These are phyloP conservation scores for Cryptocephalus moraei DNA, from an alignment of 2,888 invertebrate genomes.

Conservation along the genomic window DNA sequence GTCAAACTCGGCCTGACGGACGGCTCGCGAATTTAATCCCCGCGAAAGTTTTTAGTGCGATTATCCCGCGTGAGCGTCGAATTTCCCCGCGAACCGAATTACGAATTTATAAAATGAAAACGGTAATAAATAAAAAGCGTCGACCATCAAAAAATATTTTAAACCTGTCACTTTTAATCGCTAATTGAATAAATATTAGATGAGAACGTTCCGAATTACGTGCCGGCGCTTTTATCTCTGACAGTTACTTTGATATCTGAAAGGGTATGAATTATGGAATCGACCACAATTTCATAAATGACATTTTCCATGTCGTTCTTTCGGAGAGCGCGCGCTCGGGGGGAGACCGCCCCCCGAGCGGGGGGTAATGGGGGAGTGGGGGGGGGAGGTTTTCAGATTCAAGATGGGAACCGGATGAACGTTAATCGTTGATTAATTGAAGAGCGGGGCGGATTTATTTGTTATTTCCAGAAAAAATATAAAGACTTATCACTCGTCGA, in stretches of 20 bases:
- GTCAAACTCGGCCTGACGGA: too few relatives aligned
- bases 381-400: neutral
- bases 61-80: neutral
- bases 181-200: conserved; percentile 23
- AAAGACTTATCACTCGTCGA: too few relatives aligned
- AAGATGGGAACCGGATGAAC: too few relatives aligned
- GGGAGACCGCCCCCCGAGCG: neutral
- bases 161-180: conserved; percentile 12
- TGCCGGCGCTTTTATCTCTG: conserved; percentile 20
- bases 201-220: conserved; percentile 18
- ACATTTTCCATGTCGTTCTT: conserved; percentile 21
- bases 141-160: conserved; percentile 12
- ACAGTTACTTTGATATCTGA: conserved; percentile 22
- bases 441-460: too few relatives aligned
- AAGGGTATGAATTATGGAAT: conserved; percentile 23
- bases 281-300: conserved; percentile 26
- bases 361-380: neutral
- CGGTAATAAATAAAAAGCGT: conserved; percentile 11
- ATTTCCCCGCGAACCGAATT: neutral
- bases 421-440: too few relatives aligned
- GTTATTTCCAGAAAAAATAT: too few relatives aligned
- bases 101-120: neutral
- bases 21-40: too few relatives aligned
- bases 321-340: neutral
- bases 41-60: too few relatives aligned